These are phyloP conservation scores for Bostrychus sinensis DNA, from an alignment of 2,113 vertebrate species.

Conservation along the genomic window DNA sequence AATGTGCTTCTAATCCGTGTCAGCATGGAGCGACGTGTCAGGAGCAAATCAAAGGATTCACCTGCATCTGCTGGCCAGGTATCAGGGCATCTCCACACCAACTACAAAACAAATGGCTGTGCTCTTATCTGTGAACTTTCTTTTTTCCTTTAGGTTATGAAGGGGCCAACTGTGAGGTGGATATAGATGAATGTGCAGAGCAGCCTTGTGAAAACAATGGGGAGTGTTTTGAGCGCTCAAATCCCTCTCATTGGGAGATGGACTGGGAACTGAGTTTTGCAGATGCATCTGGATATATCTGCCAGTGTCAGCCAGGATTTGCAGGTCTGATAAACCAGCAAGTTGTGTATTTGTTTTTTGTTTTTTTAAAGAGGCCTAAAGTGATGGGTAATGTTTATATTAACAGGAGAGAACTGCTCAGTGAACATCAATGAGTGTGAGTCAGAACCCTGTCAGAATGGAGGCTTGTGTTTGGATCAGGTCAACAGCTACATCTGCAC, in stretches of 20 bases:
- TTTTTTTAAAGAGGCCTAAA: background rate
- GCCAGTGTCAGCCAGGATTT: slow-evolving; percentile 87
- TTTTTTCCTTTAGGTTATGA: slow-evolving; percentile 80
- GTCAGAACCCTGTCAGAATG: slow-evolving; percentile 85
- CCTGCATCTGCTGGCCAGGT: slow-evolving; percentile 93
- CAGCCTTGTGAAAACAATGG: slow-evolving; percentile 84
- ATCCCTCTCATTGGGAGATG: slow-evolving; percentile 80
- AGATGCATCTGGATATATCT: slow-evolving; percentile 86
- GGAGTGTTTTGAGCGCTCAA: slow-evolving; percentile 85
- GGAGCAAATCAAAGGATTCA: slow-evolving; percentile 84
- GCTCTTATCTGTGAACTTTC: background rate
- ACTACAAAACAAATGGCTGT: background rate
- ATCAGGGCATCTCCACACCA: slow-evolving; percentile 9
- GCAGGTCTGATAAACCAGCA: slow-evolving; percentile 42
- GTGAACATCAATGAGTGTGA: slow-evolving; percentile 87
- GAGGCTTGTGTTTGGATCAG: slow-evolving; percentile 84
- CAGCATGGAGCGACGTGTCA: slow-evolving; percentile 84
- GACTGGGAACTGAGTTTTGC: slow-evolving; percentile 81
- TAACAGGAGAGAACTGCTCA: slow-evolving; percentile 86
- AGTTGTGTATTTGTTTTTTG: background rate
- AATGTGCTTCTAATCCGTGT: slow-evolving; percentile 90
- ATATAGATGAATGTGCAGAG: slow-evolving; percentile 85
- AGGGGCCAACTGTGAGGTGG: slow-evolving; percentile 86
- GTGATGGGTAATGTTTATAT: background rate
- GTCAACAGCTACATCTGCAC: slow-evolving; percentile 83